Evolutionary conservation across 2,888 invertebrate genomes (phyloP).

Genomic region (Gandaritis pyraliata): DNA sequence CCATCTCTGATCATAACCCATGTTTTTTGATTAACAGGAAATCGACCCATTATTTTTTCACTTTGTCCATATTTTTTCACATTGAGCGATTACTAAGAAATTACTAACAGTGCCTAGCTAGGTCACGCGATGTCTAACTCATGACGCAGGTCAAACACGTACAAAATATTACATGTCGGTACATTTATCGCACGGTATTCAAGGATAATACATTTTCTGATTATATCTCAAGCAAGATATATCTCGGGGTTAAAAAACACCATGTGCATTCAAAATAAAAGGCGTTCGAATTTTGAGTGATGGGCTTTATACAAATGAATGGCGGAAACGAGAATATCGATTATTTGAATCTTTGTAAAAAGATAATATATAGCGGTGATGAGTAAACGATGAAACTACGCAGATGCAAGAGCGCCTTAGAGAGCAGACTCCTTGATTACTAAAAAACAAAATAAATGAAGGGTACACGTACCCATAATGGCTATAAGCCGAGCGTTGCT

Average conservation of each 20-base stretch:
- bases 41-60: not conserved
- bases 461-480: slow-evolving; percentile 72
- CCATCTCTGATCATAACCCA: not conserved
- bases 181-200: not conserved
- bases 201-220: slow-evolving; percentile 11
- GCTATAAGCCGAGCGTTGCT: slow-evolving; percentile 57
- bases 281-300: slow-evolving; percentile 2
- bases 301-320: slow-evolving; percentile 1
- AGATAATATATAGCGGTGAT: not conserved
- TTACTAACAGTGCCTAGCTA: not conserved
- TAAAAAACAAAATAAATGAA: slow-evolving; percentile 34
- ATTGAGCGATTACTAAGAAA: not conserved
- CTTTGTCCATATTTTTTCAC: slow-evolving; percentile 1
- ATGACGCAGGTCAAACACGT: slow-evolving; percentile 24
- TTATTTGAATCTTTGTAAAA: not conserved
- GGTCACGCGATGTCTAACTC: slow-evolving; percentile 31
- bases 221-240: not conserved
- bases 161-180: not conserved
- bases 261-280: not conserved
- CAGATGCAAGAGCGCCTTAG: slow-evolving; percentile 7
- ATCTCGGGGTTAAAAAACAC: slow-evolving; percentile 14
- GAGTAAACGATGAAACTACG: slow-evolving; percentile 7
- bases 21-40: slow-evolving; percentile 5
- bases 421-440: slow-evolving; percentile 22
- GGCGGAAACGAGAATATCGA: not conserved